Evolutionary conservation across 2,797 vertebrate species (phyloP), one percentile per base, ranked within the genome.

Genomic region (Cercopithecus diana): DNA sequence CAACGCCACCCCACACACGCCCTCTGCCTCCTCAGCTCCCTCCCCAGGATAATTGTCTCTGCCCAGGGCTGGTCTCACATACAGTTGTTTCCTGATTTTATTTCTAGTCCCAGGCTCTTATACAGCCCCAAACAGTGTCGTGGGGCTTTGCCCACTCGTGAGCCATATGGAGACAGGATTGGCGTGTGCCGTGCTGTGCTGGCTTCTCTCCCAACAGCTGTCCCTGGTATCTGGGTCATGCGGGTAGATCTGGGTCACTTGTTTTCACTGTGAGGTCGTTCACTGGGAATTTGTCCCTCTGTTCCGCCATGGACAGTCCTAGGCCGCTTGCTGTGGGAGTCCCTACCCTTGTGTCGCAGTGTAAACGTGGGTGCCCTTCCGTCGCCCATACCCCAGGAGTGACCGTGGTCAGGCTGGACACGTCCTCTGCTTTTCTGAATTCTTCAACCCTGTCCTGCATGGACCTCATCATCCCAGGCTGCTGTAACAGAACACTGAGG

Each of bases 341-440:
- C 82, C 41, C 19, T 24, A 15, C 11, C 50, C 9, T 33, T 14
- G 4, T 19, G 11, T 39, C 72, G 3, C 12, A 2, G 9, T 3
- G 13, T 50, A 15, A 48, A 61, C 12, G 1, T 0, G 2, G 33
- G 39, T 39, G 33, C 2, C 6, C 50, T 36, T 43, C 67, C 13
- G 0, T 26, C 9, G 1, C 50, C 28, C 17, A 0, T 15, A 20
- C 14, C 33, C 43, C 72, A 4, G 28, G 20, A 8, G n/a, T 36
- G 55, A 8, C 22, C 5, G 10, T 19, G 20, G 43, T 48, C 55
- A 7, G 55, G 70, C n/a, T 2, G 4, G 19, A 55, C 28, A 11
- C 3, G 0, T 26, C 50, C 90, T 58, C 39, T 17, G 41, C 41
- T n/a, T 36, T 22, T n/a, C 90, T 36, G 3, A 79, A 22, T 36